These are phyloP conservation scores for Dryococelus australis DNA, from an alignment of 2,888 invertebrate genomes.

Conservation along the genomic window DNA sequence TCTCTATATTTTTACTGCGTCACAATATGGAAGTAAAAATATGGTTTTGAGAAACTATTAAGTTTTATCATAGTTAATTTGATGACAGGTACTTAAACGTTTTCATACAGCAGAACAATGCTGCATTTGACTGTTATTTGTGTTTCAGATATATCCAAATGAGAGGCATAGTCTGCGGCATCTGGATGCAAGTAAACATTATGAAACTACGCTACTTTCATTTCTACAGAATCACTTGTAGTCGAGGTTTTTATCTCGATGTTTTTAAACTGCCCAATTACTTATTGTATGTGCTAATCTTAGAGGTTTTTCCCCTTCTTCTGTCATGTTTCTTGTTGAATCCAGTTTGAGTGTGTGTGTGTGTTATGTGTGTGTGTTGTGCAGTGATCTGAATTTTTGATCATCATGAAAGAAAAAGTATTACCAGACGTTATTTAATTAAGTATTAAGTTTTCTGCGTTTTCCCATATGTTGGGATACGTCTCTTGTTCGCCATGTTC, in stretches of 20 bases:
- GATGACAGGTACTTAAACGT: not conserved
- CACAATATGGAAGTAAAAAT: no score
- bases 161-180: slow-evolving; percentile 96
- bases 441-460: slow-evolving; percentile 1
- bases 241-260: slow-evolving; percentile 38
- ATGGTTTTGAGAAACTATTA: no score
- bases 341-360: not conserved
- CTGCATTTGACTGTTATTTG: slow-evolving; percentile 33
- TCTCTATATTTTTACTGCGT: no score
- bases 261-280: not conserved
- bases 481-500: not conserved
- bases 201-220: slow-evolving; percentile 91
- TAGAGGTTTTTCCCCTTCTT: not conserved
- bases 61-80: no score
- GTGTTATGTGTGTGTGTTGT: not conserved
- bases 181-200: slow-evolving; percentile 94
- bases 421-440: not conserved
- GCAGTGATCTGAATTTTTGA: not conserved
- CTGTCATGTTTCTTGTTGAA: not conserved
- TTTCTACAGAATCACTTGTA: slow-evolving; percentile 86
- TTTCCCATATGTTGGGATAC: not conserved
- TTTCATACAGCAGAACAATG: not conserved
- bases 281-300: not conserved
- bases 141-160: slow-evolving; percentile 82
- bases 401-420: not conserved